Conservation (phyloP, 2,113 vertebrate species). For the Saccopteryx leptura region DNA sequence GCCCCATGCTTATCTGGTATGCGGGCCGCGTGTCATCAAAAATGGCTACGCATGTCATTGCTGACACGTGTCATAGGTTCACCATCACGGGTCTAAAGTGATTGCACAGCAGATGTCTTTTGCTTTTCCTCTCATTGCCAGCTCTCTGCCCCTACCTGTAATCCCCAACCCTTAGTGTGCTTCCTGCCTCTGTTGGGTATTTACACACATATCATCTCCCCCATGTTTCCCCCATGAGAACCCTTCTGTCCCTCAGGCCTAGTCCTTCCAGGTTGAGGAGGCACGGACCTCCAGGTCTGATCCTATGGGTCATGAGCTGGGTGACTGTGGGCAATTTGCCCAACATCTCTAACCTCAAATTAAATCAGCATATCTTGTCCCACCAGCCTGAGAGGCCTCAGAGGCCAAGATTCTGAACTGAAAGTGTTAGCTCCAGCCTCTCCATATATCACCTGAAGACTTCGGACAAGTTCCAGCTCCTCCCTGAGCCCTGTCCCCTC, state of each 20-base stretch:
- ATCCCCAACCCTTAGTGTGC: rapidly evolving
- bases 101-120: not conserved
- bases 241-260: not conserved
- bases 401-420: not conserved
- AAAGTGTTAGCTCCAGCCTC: not conserved
- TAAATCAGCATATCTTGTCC: not conserved
- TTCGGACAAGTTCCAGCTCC: not conserved
- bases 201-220: not conserved
- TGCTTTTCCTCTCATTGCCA: not conserved
- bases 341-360: not conserved
- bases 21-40: no score
- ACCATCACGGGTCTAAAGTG: not conserved
- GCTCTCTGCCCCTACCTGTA: rapidly evolving
- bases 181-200: no score
- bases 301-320: not conserved
- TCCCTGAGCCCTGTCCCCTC: not conserved
- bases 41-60: no score
- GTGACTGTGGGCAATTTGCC: not conserved
- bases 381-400: not conserved
- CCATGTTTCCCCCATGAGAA: rapidly evolving
- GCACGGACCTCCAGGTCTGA: not conserved
- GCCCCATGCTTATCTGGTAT: no score
- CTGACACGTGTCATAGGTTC: no score
- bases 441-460: not conserved
- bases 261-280: not conserved